Evolutionary conservation across 2,888 invertebrate genomes (phyloP).

Genomic region (Lathronympha strigana): DNA sequence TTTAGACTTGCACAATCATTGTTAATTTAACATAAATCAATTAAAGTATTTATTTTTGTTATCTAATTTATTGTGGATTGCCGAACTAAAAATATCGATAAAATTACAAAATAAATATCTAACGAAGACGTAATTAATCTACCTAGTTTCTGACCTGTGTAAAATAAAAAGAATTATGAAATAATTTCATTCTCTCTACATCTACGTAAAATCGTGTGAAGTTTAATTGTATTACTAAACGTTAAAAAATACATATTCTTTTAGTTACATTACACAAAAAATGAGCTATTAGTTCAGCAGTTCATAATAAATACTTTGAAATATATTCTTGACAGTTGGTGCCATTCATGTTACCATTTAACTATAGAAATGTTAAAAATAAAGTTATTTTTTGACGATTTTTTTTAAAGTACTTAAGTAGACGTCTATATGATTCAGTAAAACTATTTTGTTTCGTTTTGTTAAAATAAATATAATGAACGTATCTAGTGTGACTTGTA

Average conservation of each 20-base stretch:
- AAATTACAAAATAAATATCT: neutral
- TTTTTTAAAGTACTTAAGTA: conserved; percentile 53
- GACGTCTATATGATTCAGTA: conserved; percentile 44
- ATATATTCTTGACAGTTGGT: conserved; percentile 57
- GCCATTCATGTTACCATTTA: conserved; percentile 79
- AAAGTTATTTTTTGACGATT: conserved; percentile 57
- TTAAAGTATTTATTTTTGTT: conserved; percentile 2
- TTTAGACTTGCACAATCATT: conserved; percentile 5
- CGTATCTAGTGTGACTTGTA: conserved; percentile 29
- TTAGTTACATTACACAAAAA: too few relatives aligned
- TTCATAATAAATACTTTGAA: conserved; percentile 26
- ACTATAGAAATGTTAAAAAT: conserved; percentile 49
- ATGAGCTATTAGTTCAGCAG: conserved; percentile 20
- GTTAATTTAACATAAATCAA: neutral
- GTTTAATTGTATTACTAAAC: too few relatives aligned
- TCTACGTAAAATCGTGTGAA: too few relatives aligned
- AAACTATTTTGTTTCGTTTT: conserved; percentile 42
- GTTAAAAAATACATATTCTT: too few relatives aligned
- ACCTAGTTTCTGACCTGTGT: neutral
- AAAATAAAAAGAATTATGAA: neutral
- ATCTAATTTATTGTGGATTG: conserved; percentile 23
- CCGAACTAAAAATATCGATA: conserved; percentile 14
- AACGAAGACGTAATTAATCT: neutral
- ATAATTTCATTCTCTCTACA: too few relatives aligned
- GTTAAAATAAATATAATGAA: conserved; percentile 2